Percentiles rank a stretch among this genome's conserved stretches.
Conservation (phyloP, 2,113 vertebrate genomes). For the Leuciscus idus region DNA sequence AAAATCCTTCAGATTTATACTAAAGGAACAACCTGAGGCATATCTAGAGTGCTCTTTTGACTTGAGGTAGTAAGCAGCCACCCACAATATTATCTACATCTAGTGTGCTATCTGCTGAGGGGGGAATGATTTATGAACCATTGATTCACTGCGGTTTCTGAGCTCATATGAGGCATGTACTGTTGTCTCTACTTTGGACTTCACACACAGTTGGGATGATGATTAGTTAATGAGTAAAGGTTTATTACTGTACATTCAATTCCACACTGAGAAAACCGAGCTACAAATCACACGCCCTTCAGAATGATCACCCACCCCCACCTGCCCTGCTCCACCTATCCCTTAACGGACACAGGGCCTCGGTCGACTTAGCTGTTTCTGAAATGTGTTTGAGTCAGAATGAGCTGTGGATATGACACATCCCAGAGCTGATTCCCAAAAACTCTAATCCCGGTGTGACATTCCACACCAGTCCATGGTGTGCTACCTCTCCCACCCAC, state of each 20-base stretch:
- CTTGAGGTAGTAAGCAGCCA: neutral
- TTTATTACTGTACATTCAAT: conserved; percentile 26
- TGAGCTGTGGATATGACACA: conserved; percentile 12
- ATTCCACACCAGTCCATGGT: conserved; percentile 49
- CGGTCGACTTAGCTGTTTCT: neutral
- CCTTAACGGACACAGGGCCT: neutral
- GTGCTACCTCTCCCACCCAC: neutral
- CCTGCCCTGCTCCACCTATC: neutral
- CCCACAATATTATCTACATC: neutral
- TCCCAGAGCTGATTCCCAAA: conserved; percentile 25
- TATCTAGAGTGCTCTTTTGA: neutral
- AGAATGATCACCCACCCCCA: conserved; percentile 16
- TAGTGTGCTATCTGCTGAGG: neutral
- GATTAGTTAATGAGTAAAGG: conserved; percentile 45
- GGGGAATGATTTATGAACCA: neutral
- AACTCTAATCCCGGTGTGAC: conserved; percentile 56
- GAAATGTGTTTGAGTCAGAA: conserved; percentile 13
- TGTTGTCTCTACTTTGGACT: conserved; percentile 42
- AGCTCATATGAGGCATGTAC: conserved; percentile 29
- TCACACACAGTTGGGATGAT: neutral
- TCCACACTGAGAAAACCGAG: neutral
- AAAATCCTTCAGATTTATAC: neutral
- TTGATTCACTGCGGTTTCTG: neutral
- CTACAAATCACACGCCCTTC: conserved; percentile 23
- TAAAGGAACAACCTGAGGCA: neutral